Evolutionary conservation across 2,113 vertebrate species (phyloP), one percentile per base, ranked within the genome.

Genomic region (Marcusenius ussheri): DNA sequence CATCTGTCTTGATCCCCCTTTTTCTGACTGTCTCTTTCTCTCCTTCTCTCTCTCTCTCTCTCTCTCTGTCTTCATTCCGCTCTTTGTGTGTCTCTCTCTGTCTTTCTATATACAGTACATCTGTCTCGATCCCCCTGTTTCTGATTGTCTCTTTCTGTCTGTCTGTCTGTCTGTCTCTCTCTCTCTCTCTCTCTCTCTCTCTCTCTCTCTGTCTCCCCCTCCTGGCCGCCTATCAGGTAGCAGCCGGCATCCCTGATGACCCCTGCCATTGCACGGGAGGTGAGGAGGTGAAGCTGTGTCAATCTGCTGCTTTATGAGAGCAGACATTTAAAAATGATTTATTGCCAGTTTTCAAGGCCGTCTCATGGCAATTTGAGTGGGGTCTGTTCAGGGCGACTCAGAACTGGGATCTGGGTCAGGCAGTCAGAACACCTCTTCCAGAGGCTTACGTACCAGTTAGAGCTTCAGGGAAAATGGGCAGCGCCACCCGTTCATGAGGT

Each of bases 191-290:
- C 31, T 77, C 5, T 39, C 0, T 77, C 66, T 70, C 31, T 74
- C 13, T 19, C 70, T 42, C 35, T 77, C 70, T 80, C 17, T 80
- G 74, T 80, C 74, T 42, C 74, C 74, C 31, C 35, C 94, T 96
- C 93, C 93, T 93, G 92, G 94, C 93, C 93, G 91, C 93, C 91
- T 92, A 92, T 42, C 90, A 93, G 89, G 91, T 91, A 93, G 91
- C 91, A 93, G 92, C 74, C 90, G 56, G 42, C 27, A 92, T 91
- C 94, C 94, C 94, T 95, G 94, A 94, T 89, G 92, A 89, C 91
- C 91, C 88, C 90, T 85, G 15, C 47, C 88, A 70, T 90, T 89
- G 66, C 91, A 88, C 83, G 92, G 51, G 66, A 19, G 42, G 88
- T 85, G 88, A 31, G 85, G 90, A 50, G 90, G 88, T 88, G n/a